These are phyloP conservation scores for Sebastes cheni DNA, from an alignment of 2,797 vertebrate species.

Conservation along the genomic window DNA sequence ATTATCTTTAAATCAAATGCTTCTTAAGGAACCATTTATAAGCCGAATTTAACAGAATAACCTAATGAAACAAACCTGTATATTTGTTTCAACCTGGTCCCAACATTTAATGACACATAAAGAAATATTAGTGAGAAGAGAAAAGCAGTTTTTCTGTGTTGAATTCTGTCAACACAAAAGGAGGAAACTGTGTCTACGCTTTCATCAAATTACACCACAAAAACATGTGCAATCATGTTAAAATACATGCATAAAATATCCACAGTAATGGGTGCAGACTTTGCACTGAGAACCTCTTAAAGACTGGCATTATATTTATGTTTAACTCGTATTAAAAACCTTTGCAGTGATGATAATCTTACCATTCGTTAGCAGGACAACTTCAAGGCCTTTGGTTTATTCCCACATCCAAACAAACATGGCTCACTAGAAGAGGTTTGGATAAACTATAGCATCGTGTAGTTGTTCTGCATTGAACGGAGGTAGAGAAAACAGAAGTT, in stretches of 20 bases:
- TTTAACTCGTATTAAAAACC: not conserved
- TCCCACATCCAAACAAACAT: conserved; percentile 37
- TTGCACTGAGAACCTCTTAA: accelerated
- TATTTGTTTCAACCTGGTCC: accelerated
- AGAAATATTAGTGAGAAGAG: accelerated
- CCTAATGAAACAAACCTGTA: accelerated
- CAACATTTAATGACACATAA: not conserved
- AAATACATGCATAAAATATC: accelerated
- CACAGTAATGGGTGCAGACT: accelerated
- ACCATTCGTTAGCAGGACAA: conserved; percentile 61
- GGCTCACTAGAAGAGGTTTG: not conserved
- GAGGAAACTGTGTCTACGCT: not conserved
- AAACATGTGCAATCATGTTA: not conserved
- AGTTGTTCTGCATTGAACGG: accelerated
- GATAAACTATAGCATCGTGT: not conserved
- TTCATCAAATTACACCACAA: not conserved
- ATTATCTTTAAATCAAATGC: not conserved
- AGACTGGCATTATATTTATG: not conserved
- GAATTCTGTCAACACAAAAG: conserved; percentile 5
- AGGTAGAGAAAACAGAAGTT: not conserved
- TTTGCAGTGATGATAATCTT: conserved; percentile 29
- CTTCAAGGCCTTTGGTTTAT: conserved; percentile 53
- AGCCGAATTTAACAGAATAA: accelerated
- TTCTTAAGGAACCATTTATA: not conserved
- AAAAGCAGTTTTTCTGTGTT: not conserved